phyloP scores from a whole-genome alignment of 2,888 invertebrate genomes.

The Trisateles emortualis region DNA sequence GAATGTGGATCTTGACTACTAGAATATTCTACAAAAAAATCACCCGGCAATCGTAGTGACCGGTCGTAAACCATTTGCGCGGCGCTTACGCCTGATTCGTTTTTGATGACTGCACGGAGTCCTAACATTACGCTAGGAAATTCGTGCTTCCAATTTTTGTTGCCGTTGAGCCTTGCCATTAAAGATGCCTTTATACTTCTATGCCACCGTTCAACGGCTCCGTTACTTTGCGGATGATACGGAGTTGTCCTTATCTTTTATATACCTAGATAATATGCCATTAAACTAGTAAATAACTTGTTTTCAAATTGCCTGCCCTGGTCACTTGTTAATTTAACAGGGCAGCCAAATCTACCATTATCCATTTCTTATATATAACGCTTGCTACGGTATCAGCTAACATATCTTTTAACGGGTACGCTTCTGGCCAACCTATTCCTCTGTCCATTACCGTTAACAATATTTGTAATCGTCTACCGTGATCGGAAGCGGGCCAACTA shows the following conservation, averaged over 20 bases:
- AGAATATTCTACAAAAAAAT: background rate
- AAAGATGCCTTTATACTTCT: constrained; percentile 8
- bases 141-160: constrained; percentile 7
- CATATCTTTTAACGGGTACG: constrained; percentile 1
- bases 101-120: constrained; percentile 13
- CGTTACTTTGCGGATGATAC: background rate
- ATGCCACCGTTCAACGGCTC: background rate
- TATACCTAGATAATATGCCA: background rate
- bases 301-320: background rate
- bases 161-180: background rate
- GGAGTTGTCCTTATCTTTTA: background rate
- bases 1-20: background rate
- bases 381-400: background rate
- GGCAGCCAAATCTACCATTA: constrained; percentile 2
- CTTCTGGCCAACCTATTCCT: constrained; percentile 14
- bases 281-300: background rate
- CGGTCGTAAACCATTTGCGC: constrained; percentile 3
- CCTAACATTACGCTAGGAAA: constrained; percentile 16
- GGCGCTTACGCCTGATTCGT: constrained; percentile 9
- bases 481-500: background rate
- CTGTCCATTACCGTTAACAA: constrained; percentile 13
- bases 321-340: background rate
- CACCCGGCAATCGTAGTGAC: background rate
- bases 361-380: background rate
- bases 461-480: background rate